Base-by-base conservation (phyloP, 2,888 invertebrate species). In the Drosophila kambysellisi region DNA sequence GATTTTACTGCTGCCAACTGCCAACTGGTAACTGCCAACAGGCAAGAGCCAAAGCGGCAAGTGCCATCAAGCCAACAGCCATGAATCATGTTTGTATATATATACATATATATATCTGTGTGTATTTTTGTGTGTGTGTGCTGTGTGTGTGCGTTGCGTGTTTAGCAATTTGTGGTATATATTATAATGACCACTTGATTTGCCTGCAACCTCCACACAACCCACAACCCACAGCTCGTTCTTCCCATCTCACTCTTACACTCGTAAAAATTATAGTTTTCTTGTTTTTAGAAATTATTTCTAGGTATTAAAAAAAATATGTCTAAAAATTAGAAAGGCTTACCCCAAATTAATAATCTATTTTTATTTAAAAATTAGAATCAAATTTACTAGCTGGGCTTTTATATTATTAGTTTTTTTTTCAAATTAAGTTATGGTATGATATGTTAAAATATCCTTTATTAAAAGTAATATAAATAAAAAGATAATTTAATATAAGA, bases 181-280 rank as follows among this genome's bases (percentile, higher is more conserved):
- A 84, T 85, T 86, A 84, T 88, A 84, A 88, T 86, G 83, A 88
- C 86, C 83, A 84, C 83, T 84, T 84, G 83, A 84, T 84, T 84
- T 84, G 81, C 83, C 76, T 81, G 86, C 57, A 46, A 20, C 20
- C 46, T 46, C 20, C 15, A 41, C 8, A n/a, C 9, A 4, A n/a
- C 17, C 39, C 39, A 39, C 17, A 46, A 15, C 46, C 20, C 20
- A 15, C 7, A 25, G 8, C 46, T 12, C 20, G 8, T 73, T 77
- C 70, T 61, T 30, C 51, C 30, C 25, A 9, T 48, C 39, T 61
- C 53, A n/a, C 58, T 72, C 48, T 35, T 67, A 80, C 46, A 46
- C 46, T 46, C 4, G 20, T 4, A 46, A 20, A 46, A 46, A 12
- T 4, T 20, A 8, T 20, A 2, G 4, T 15, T 46, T 20, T 46